These are phyloP conservation scores for Varanus komodoensis DNA, from an alignment of 2,113 vertebrate genomes.

Conservation along the genomic window DNA sequence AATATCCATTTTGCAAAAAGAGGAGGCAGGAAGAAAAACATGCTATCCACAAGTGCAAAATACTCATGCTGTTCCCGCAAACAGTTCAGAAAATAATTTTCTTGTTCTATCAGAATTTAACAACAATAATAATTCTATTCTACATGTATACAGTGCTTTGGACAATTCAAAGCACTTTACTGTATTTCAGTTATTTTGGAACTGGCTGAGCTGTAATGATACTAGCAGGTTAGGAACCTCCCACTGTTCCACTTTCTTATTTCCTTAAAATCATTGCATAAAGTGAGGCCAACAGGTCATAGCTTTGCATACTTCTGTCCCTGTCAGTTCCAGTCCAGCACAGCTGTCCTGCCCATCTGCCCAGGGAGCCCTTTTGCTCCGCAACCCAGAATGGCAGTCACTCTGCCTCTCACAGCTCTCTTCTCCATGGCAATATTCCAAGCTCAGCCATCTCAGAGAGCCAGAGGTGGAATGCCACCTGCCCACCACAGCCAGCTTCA, in stretches of 20 bases:
- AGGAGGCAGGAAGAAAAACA: not conserved
- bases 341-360: too few relatives aligned
- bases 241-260: not conserved
- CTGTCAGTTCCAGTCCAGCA: not conserved
- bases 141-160: not conserved
- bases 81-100: not conserved
- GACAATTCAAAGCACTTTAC: not conserved
- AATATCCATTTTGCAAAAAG: not conserved
- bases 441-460: too few relatives aligned
- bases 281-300: not conserved
- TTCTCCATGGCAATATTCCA: too few relatives aligned
- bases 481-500: not conserved
- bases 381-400: too few relatives aligned
- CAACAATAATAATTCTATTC: not conserved
- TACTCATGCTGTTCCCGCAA: not conserved
- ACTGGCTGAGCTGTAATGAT: not conserved
- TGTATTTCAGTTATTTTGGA: not conserved
- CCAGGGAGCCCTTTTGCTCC: too few relatives aligned
- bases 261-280: not conserved
- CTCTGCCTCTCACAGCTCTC: too few relatives aligned
- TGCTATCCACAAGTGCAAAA: not conserved
- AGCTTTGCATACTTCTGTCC: not conserved
- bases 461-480: too few relatives aligned
- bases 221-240: not conserved
- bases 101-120: not conserved